phyloP scores from a whole-genome alignment of 2,113 vertebrate genomes.

The Xenopus tropicalis region UCB_Xtro_10.0 CM004443.2:185222001-185222500 shows the following conservation, averaged over 20 bases:
- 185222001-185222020: constrained; percentile 56
- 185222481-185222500: constrained; percentile 79
- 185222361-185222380: constrained; percentile 88
- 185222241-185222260: constrained; percentile 85
- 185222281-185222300: constrained; percentile 98
- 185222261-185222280: constrained; percentile 94
- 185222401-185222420: constrained; percentile 79
- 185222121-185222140: constrained; percentile 67
- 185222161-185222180: constrained; percentile 66
- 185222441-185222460: constrained; percentile 85
- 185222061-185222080: constrained; percentile 66
- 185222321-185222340: constrained; percentile 98
- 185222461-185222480: constrained; percentile 86
- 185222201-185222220: constrained; percentile 69
- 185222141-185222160: constrained; percentile 74
- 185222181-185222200: constrained; percentile 79
- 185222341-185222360: constrained; percentile 97
- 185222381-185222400: constrained; percentile 88
- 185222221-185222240: constrained; percentile 76
- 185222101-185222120: constrained; percentile 46
- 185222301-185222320: constrained; percentile 99
- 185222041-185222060: constrained; percentile 56
- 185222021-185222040: constrained; percentile 58
- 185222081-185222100: constrained; percentile 61
- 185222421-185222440: constrained; percentile 78